A percentile compares a stretch with the other conserved stretches of the same genome.
phyloP scores from a whole-genome alignment of 2,888 invertebrate genomes.

The Caenorhabditis uteleia region DNA sequence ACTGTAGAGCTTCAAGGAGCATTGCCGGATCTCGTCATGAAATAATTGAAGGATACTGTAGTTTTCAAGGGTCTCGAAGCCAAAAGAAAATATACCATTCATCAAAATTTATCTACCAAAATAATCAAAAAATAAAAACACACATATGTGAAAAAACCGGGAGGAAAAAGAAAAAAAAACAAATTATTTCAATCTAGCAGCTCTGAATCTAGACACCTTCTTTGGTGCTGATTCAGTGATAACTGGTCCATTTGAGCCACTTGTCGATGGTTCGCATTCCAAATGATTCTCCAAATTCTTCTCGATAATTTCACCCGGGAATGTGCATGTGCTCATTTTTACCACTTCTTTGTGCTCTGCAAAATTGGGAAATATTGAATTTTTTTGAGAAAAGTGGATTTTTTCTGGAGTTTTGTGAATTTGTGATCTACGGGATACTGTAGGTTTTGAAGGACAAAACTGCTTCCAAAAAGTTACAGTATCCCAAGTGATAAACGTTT shows the following conservation, averaged over 20 bases:
- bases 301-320: conserved; percentile 32
- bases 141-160: not conserved
- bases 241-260: conserved; percentile 27
- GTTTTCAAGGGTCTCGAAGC: no score
- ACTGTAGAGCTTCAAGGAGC: no score
- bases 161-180: not conserved
- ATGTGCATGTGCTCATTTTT: conserved; percentile 16
- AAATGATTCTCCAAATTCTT: conserved; percentile 4
- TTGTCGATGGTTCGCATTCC: conserved; percentile 29
- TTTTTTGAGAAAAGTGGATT: no score
- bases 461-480: no score
- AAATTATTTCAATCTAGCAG: not conserved
- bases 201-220: conserved; percentile 25
- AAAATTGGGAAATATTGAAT: not conserved
- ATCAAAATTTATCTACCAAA: not conserved
- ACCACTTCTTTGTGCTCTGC: conserved; percentile 17
- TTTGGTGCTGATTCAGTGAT: conserved; percentile 9
- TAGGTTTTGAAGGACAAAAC: no score
- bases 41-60: no score
- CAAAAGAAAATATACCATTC: no score
- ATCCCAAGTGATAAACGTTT: no score
- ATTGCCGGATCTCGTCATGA: no score
- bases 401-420: no score
- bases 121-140: not conserved
- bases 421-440: no score